Conservation (phyloP, 1,140 invertebrate species). For the Venturia canescens region DNA sequence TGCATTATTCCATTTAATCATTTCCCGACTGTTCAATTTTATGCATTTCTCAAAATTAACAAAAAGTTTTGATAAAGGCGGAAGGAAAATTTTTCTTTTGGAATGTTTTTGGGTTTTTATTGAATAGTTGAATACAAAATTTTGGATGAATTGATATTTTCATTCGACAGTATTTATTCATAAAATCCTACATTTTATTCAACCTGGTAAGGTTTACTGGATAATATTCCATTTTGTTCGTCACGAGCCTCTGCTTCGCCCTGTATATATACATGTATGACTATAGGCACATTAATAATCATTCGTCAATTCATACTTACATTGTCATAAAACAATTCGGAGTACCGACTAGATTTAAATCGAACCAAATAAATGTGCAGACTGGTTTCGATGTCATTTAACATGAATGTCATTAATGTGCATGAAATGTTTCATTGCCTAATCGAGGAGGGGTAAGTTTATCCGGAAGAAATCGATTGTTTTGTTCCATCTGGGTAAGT, state of each 20-base stretch:
- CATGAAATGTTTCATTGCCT: slow-evolving; percentile 68
- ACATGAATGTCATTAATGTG: slow-evolving; percentile 65
- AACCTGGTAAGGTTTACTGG: too few relatives aligned
- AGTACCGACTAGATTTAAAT: background rate
- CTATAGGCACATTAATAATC: slow-evolving; percentile 9
- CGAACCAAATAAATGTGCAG: slow-evolving; percentile 22
- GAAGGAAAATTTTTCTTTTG: too few relatives aligned
- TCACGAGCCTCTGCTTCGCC: background rate
- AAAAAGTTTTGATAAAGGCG: too few relatives aligned
- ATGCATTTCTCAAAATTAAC: background rate
- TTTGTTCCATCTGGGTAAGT: slow-evolving; percentile 47
- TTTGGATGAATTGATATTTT: too few relatives aligned
- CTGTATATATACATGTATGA: background rate
- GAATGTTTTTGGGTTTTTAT: too few relatives aligned
- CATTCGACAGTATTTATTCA: too few relatives aligned
- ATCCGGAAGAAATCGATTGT: slow-evolving; percentile 51
- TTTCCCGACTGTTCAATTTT: too few relatives aligned
- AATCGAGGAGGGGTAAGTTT: slow-evolving; percentile 73
- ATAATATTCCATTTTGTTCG: background rate
- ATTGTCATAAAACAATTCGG: slow-evolving; percentile 9
- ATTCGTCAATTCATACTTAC: slow-evolving; percentile 30
- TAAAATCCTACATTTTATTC: background rate
- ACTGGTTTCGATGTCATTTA: slow-evolving; percentile 28
- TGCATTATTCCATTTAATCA: too few relatives aligned
- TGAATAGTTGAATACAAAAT: too few relatives aligned